Percentiles rank a stretch among this genome's conserved stretches.
Conservation (phyloP, 2,797 vertebrate genomes). For the Todus mexicanus region DNA sequence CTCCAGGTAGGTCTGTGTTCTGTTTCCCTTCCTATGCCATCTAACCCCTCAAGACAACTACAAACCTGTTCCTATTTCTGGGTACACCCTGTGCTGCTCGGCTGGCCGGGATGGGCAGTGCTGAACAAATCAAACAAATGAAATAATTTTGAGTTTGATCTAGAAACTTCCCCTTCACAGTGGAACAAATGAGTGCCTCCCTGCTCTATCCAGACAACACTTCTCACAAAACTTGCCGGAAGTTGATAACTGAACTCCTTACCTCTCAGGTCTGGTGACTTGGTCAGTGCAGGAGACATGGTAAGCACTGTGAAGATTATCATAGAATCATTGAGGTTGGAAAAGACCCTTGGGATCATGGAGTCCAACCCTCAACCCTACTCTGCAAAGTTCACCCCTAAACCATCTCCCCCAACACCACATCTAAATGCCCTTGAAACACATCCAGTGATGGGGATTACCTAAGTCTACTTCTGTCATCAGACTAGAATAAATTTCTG, state of each 20-base stretch:
- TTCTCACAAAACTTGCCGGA: background rate
- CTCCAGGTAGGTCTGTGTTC: background rate
- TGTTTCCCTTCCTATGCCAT: background rate
- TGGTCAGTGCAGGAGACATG: background rate
- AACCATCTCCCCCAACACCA: no score
- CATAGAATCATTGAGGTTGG: no score
- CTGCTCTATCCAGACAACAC: background rate
- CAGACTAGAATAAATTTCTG: background rate
- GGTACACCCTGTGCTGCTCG: background rate
- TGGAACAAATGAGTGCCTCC: background rate
- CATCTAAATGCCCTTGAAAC: no score
- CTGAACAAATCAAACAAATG: background rate
- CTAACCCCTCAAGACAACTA: background rate
- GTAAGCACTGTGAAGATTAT: background rate
- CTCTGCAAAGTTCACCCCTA: no score
- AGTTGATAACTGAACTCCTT: background rate
- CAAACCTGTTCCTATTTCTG: background rate
- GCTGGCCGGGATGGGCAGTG: background rate
- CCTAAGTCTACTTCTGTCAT: background rate
- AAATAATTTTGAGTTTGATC: background rate
- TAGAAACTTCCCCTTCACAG: background rate
- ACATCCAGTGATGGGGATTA: no score
- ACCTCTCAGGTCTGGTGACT: background rate
- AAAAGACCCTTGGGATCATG: no score
- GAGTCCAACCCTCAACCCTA: no score